Base-by-base conservation (phyloP, 92 coral and sea anemone species). In the Virgularia gustaviana region DNA sequence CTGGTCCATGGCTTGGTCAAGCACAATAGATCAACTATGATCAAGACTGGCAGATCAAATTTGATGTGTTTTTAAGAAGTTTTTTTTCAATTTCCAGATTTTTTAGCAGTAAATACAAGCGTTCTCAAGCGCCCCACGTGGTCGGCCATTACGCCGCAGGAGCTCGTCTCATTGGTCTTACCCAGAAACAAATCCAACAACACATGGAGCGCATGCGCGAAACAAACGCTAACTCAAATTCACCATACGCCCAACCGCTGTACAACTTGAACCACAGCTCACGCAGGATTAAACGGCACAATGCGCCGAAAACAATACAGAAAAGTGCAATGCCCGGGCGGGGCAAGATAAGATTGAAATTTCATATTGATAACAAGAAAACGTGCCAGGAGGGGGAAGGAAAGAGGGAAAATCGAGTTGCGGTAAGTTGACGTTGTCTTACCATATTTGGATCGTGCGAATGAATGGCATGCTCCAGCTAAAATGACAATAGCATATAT, bases 61-160 rank as follows among this genome's bases (percentile, higher is more conserved):
- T 13, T 4, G 22, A 47, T 4, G 9, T 47, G 2, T 16, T 19
- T 16, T 49, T 49, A 16, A 20, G 3, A 49, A 49, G 23, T 49
- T 16, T 49, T 77, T 39, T 20, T 10, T 18, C 27, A 10, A 22
- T n/a, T n/a, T n/a, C 6, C 59, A 92, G 98, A 25, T 92, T 82
- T 70, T 92, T 89, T 65, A 92, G 85, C 65, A 92, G 96, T 15
- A 89, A 87, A 73, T 89, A 84, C 88, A 92, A 89, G 72, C 86
- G 96, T 44, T 80, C 78, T 36, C 98, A 92, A 71, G 90, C 96
- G 13, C 98, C 98, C 29, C 98, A 92, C 73, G 98, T 92, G 37
- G 96, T 92, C 9, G 96, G 96, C 2, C 96, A 92, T 63, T 92
- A 92, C 33, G 96, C 96, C 18, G 98, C 98, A 2, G 98, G 98